Evolutionary conservation across 1,140 invertebrate species (phyloP), one percentile per base, ranked within the genome.

Genomic region (Diprion similis): DNA sequence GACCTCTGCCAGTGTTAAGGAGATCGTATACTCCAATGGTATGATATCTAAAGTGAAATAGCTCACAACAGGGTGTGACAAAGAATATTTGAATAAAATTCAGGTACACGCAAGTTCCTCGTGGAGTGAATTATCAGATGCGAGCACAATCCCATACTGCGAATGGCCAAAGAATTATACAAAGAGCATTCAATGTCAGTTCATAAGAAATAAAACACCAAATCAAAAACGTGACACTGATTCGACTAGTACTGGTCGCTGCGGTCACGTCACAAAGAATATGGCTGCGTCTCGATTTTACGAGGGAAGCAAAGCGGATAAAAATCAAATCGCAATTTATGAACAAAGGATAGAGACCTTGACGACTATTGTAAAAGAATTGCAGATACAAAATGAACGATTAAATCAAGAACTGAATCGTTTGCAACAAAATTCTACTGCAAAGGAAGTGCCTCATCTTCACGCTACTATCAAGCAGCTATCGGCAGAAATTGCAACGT

Each of bases 351-450:
- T 80, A 0, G 73, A 82, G 37, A 75, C 66, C 17, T 65, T 81
- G 47, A 80, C 51, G 19, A 48, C 48, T 7, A 65, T 76, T 17
- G 70, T 82, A 48, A 69, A 75, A 46, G 79, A 83, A 68, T 47
- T 83, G 18, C 80, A 81, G 15, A 68, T 11, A 24, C 69, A 82
- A 68, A 84, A 84, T 59, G 75, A 82, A 67, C 76, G 67, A 67
- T 70, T 85, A 10, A 79, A 73, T 24, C 71, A 79, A 48, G 77
- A 82, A 70, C 72, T 85, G 46, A 47, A 48, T 4, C 66, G 78
- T 15, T 71, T 71, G 11, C 72, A 72, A 37, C 67, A 74, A 10
- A 79, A 76, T 11, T 11, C 17, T 71, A 68, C 66, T 48, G 9
- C n/a, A 11, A 72, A 37, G 37, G 72, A 74, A 75, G 11, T 75